Evolutionary conservation across 1,140 invertebrate genomes (phyloP), one percentile per base, ranked within the genome.

Genomic region (Rhyacophila brunnea): DNA sequence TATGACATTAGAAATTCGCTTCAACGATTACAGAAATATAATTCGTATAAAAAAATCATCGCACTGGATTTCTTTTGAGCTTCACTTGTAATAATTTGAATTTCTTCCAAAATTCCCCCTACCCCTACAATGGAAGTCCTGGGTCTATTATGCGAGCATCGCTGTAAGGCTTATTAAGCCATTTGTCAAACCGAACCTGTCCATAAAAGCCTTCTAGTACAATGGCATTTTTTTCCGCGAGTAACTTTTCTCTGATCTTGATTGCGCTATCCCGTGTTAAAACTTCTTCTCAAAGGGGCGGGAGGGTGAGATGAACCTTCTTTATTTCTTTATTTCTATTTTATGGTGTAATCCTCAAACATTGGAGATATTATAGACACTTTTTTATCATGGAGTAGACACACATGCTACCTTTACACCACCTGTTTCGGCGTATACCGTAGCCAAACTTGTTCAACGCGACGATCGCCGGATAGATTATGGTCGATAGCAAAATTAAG

Each of bases 141-240:
- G 15, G 43, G 40, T 56, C 53, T 44, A 56, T 56, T 48, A 23
- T 34, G 44, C 15, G 6, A 23, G 40, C 52, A 54, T 45, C 35
- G 45, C 28, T 56, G 53, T 48, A 40, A 38, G 32, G 53, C 53
- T 56, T 53, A 58, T 62, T 62, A 58, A 54, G 50, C 55, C 55
- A 58, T 62, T 62, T 58, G 60, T 62, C 60, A 62, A 62, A 62
- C 32, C 34, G 35, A 48, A 55, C 52, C 59, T 61, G 59, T 54
- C 52, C 51, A 61, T 54, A 56, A 55, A 48, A 50, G 42, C 42
- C 46, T 14, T 23, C 14, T 32, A 49, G 28, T 45, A 53, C 58
- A 53, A 53, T 60, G 50, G 43, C 32, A 51, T 15, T 53, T 62
- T 61, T 62, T 62, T 51, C 51, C 18, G 13, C 11, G 23, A 45